Conservation (phyloP, 2,888 invertebrate species). For the Pseudolycoriella hygida region DNA sequence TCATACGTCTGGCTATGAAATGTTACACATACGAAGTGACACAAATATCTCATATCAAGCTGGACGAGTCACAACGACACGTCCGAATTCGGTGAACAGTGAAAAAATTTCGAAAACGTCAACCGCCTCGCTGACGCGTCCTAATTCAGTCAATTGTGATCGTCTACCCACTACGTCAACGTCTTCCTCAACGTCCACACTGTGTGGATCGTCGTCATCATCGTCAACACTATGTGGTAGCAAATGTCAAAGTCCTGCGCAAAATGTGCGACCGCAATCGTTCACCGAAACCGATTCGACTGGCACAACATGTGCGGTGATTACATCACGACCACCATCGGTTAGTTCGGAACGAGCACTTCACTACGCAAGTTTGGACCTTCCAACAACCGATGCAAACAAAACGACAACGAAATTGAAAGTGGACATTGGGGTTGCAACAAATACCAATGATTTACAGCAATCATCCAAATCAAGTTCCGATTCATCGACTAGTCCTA, state of each 20-base stretch:
- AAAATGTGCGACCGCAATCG: constrained; percentile 1
- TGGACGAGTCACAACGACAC: constrained; percentile 13
- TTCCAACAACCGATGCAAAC: constrained; percentile 20
- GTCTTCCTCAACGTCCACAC: constrained; percentile 15
- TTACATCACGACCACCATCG: constrained; percentile 20
- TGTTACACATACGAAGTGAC: background rate
- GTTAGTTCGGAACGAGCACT: constrained; percentile 31
- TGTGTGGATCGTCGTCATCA: constrained; percentile 12
- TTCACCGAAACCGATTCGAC: background rate
- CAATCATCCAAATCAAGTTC: constrained; percentile 3
- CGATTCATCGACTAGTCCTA: constrained; percentile 19
- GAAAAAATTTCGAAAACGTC: constrained; percentile 17
- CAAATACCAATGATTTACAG: constrained; percentile 13
- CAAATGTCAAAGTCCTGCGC: constrained; percentile 13
- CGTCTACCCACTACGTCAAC: constrained; percentile 13
- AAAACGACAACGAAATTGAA: constrained; percentile 22
- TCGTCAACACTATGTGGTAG: constrained; percentile 14
- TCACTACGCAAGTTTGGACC: constrained; percentile 48
- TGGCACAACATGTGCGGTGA: background rate
- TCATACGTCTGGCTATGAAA: background rate
- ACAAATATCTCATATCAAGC: constrained; percentile 13
- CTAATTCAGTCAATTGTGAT: constrained; percentile 18
- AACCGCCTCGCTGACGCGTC: constrained; percentile 12
- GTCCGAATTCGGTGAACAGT: constrained; percentile 26
- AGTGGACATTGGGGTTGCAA: constrained; percentile 15